A percentile compares a stretch with the other conserved stretches of the same genome.
These are phyloP conservation scores for Liasis olivaceus DNA, from an alignment of 2,797 vertebrate species.

Conservation along the genomic window DNA sequence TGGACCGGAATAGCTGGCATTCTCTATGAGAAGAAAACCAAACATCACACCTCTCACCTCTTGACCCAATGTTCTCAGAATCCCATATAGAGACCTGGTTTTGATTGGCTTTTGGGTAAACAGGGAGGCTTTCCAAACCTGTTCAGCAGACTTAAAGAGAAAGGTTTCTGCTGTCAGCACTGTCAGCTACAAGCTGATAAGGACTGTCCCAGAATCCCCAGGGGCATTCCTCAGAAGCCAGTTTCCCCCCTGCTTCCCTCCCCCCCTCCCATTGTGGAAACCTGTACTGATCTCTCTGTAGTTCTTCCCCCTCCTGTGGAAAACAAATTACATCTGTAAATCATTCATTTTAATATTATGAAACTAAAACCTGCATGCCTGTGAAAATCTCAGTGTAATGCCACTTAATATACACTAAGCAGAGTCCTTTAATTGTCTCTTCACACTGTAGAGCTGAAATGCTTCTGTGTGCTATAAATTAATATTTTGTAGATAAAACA, in stretches of 20 bases:
- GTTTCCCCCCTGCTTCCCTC: not conserved
- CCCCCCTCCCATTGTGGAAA: not conserved
- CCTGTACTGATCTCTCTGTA: constrained; percentile 39
- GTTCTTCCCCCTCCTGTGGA: not conserved
- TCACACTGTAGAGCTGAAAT: not conserved
- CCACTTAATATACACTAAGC: not conserved
- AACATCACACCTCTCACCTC: constrained; percentile 76
- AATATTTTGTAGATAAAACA: not conserved
- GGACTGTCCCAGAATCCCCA: constrained; percentile 55
- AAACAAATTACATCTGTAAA: constrained; percentile 46
- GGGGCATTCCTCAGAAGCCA: constrained; percentile 59
- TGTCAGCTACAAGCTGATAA: constrained; percentile 66
- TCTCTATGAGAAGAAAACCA: constrained; percentile 72
- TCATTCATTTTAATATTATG: not conserved
- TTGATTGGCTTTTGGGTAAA: constrained; percentile 68
- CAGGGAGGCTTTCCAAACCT: constrained; percentile 67
- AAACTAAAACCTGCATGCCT: accelerated
- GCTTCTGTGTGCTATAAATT: not conserved
- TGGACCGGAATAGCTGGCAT: constrained; percentile 67
- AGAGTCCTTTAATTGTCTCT: not conserved
- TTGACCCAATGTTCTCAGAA: constrained; percentile 70
- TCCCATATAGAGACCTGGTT: constrained; percentile 62
- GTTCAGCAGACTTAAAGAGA: constrained; percentile 58
- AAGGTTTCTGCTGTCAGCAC: constrained; percentile 58
- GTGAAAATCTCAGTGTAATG: not conserved